Base-by-base conservation (phyloP, 2,888 invertebrate genomes). In the Erebia ligea region DNA sequence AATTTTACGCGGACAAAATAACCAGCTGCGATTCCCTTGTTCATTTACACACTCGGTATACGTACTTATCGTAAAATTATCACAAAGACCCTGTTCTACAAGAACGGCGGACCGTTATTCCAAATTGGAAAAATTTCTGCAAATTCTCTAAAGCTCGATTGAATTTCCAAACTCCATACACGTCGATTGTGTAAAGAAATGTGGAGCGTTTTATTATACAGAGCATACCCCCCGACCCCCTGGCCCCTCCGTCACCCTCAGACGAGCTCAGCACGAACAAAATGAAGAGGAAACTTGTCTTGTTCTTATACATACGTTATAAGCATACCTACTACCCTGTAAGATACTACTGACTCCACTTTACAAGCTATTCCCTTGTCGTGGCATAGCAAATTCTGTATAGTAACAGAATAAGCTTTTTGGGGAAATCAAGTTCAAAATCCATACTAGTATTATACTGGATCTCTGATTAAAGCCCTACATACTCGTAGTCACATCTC, bases 131-230 rank as follows among this genome's bases (percentile, higher is more conserved):
- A 64, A 62, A 19, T 62, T 67, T 70, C 62, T 56, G 50, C 45
- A 70, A 70, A 67, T 70, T 70, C 54, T 59, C 42, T 65, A 42
- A 62, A 66, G 67, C 70, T 67, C 70, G 67, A 70, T 67, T 67
- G 66, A 67, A 70, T 67, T 70, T 57, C 62, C 67, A 56, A 59
- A 57, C 69, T 52, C 50, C 69, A 45, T 54, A 54, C 67, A 62
- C 62, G 66, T 52, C 61, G 68, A 68, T 54, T 50, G 66, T 69
- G 65, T 66, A 54, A 65, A 69, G 69, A 50, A 66, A 66, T 56
- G 66, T 42, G 54, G 57, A 57, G 15, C 45, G 48, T 66, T 66
- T 66, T 66, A 66, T 66, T 66, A 57, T 66, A 66, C 66, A 42
- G 42, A 45, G 21, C 56, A 57, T 15, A 42, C 56, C 19, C 6